phyloP scores from a whole-genome alignment of 2,797 vertebrate species.

The Synaphobranchus kaupii region DNA sequence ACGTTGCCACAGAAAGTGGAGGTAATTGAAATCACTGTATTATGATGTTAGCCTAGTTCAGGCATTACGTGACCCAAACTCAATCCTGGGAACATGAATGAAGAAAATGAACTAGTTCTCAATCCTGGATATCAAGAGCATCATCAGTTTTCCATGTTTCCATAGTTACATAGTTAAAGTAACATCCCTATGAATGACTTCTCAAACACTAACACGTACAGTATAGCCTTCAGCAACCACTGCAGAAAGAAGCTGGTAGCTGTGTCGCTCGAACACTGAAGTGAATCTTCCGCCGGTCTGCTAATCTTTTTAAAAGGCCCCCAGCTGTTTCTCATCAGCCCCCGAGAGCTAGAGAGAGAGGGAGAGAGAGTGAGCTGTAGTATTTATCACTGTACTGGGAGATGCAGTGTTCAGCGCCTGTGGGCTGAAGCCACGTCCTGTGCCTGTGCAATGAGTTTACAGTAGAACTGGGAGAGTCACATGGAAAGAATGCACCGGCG shows the following conservation, averaged over 20 bases:
- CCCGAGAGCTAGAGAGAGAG: not conserved
- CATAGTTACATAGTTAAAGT: not conserved
- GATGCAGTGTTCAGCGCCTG: conserved; percentile 26
- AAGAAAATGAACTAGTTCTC: not conserved
- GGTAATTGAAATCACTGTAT: not conserved
- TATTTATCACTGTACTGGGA: conserved; percentile 30
- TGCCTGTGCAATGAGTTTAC: conserved; percentile 42
- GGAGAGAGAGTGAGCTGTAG: not conserved
- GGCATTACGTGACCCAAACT: not conserved
- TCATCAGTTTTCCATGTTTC: not conserved
- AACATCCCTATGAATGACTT: not conserved
- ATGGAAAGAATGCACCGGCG: conserved; percentile 56
- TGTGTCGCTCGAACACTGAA: not conserved
- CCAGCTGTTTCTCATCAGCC: conserved; percentile 3
- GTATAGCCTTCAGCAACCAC: not conserved
- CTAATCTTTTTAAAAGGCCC: not conserved
- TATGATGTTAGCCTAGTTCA: not conserved
- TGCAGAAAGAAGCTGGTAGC: not conserved
- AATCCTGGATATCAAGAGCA: not conserved
- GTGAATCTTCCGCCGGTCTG: not conserved
- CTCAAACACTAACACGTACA: not conserved
- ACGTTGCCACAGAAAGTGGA: no score
- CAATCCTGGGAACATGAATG: not conserved
- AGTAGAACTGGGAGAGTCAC: conserved; percentile 42
- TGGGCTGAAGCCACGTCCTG: conserved; percentile 32